Base-by-base conservation (phyloP, 2,888 invertebrate genomes). In the Platycheirus albimanus region DNA sequence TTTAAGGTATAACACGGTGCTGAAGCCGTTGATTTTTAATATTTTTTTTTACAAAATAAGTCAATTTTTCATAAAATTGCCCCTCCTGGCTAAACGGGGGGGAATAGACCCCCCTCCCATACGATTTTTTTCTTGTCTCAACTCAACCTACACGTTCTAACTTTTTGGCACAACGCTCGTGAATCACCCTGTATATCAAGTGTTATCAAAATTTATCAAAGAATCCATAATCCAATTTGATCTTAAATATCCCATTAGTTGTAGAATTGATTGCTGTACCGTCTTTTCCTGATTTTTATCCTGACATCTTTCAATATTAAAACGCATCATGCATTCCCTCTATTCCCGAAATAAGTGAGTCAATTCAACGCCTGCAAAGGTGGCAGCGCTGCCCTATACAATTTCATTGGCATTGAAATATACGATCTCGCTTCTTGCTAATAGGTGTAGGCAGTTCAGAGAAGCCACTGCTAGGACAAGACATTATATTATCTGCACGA, bases 381-480 rank as follows among this genome's bases (percentile, higher is more conserved):
- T 58, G 49, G 4, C 17, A 11, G 30, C 5, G 2, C 36, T 0
- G 11, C 41, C 20, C 17, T 10, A 4, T n/a, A 8, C 17, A 11
- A 10, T 8, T 66, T 28, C 67, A 76, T 54, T 61, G 52, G 41
- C 70, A 52, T 56, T 28, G 28, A 56, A 76, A 81, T 81, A 76
- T 81, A 81, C 80, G 80, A 64, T 76, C 76, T 76, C 70, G 51
- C 70, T 81, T 58, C 45, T 41, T 81, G 80, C 80, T 81, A 80
- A 80, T 80, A 38, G 76, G 70, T 76, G 80, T 76, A 80, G 70
- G 80, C 80, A 76, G 76, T 56, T 51, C 47, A 56, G 69, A 30
- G 58, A 52, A 64, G 76, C 70, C 64, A 70, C 69, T 52, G 43
- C 36, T 33, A 66, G 56, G 70, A 70, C 56, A 70, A 63, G 76